Evolutionary conservation across 2,797 vertebrate species (phyloP), one percentile per base, ranked within the genome.

Genomic region (Spizella passerina): DNA sequence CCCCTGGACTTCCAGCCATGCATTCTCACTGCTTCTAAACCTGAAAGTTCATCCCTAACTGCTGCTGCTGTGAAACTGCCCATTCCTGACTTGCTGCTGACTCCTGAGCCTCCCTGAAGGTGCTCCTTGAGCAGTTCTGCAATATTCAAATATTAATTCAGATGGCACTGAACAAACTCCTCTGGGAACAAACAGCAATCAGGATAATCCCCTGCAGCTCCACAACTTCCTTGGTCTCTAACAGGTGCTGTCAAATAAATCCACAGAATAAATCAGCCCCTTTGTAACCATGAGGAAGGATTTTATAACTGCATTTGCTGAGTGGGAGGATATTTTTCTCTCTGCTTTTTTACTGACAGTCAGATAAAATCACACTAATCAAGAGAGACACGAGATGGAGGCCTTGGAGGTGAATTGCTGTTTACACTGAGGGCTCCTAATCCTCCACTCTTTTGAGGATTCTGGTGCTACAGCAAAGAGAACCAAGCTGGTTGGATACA

Each of bases 161-260:
- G 88, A 59, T 56, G 19, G 20, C 16, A 34, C 61, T 68, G 71
- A 43, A 46, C 75, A 39, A 44, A 15, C 14, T 68, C 64, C 57
- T 69, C 30, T 50, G 64, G 73, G 78, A 93, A 93, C 93, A 94
- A 95, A 88, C 65, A 96, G 88, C 92, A 95, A 91, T 93, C 93
- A 94, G 14, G 63, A 82, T 63, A 68, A 92, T 52, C 39, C 53
- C n/a, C 77, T 69, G 61, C 89, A 92, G 85, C 87, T 86, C 92
- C 83, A 72, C 30, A 11, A 60, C 91, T 90, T 87, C 90, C 91
- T 86, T 20, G 55, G 72, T 92, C 71, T 91, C 90, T 57, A 93
- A 86, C 93, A 94, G 93, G 78, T 88, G 86, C 93, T 93, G 92
- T 96, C 89, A 96, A 89, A 96, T 91, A 91, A 93, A 95, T 47